Percentiles rank a stretch among this genome's conserved stretches.
Conservation (phyloP, 2,797 vertebrate genomes). For the Poecilia gillii region DNA sequence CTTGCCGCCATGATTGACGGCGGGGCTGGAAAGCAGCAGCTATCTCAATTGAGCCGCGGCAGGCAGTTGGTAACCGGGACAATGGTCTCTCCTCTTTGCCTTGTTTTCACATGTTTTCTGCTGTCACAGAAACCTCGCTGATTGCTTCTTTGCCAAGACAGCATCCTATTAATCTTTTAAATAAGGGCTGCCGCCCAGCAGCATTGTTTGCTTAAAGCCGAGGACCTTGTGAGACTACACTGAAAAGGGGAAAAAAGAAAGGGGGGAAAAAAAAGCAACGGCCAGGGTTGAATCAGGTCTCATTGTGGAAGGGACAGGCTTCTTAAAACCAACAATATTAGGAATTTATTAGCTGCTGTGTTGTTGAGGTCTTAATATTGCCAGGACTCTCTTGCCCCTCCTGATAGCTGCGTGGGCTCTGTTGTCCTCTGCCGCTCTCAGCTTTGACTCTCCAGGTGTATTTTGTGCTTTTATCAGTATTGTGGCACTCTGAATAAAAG, state of each 20-base stretch:
- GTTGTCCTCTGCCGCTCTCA: conserved; percentile 39
- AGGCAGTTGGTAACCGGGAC: conserved; percentile 78
- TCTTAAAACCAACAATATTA: conserved; percentile 71
- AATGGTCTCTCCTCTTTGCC: conserved; percentile 74
- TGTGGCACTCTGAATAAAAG: conserved; percentile 60
- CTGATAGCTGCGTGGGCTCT: conserved; percentile 57
- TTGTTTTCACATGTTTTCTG: conserved; percentile 73
- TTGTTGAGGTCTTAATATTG: conserved; percentile 53
- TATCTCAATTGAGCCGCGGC: conserved; percentile 74
- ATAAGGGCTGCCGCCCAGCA: conserved; percentile 69
- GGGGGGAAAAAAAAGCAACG: conserved; percentile 63
- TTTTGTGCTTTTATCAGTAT: conserved; percentile 62
- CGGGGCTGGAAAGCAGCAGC: conserved; percentile 71
- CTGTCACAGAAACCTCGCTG: conserved; percentile 77
- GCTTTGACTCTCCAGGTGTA: conserved; percentile 53
- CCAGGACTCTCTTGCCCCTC: conserved; percentile 47
- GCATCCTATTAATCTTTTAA: conserved; percentile 82
- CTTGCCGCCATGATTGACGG: conserved; percentile 74
- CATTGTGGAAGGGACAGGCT: conserved; percentile 69
- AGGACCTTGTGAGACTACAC: conserved; percentile 67
- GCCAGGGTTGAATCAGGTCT: conserved; percentile 55
- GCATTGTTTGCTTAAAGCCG: conserved; percentile 70
- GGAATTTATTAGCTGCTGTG: conserved; percentile 68
- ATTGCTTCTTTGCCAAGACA: conserved; percentile 74
- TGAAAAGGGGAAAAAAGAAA: conserved; percentile 43